Base-by-base conservation (phyloP, 2,888 invertebrate species). In the Cryptocephalus primarius region DNA sequence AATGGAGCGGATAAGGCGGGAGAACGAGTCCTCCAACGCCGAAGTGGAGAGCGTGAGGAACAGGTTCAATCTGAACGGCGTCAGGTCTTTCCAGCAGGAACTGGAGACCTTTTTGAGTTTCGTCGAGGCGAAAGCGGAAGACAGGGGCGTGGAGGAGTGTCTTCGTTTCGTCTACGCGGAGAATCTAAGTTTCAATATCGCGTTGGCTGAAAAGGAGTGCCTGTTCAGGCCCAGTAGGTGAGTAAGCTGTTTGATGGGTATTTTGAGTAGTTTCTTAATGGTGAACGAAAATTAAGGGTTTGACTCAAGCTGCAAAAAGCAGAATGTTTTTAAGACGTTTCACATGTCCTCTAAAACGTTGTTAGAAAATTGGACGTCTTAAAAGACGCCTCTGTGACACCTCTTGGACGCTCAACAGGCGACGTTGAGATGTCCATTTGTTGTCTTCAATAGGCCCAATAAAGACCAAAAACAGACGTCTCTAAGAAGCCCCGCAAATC, bases 1-100 rank as follows among this genome's bases (percentile, higher is more conserved):
- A 6, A 48, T 65, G 36, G 59, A 61, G 13, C 56, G 54, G 41
- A 48, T 67, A 22, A 55, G 60, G 39, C 55, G 54, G 39, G 61
- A 65, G 53, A 63, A 59, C 50, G 47, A 48, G 33, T 48, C 56
- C 44, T 48, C 66, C 33, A 58, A 56, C 48, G 48, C 47, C 6
- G 60, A 60, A 48, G 45, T 60, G 11, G 54, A 58, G 42, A 47
- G 43, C 8, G 51, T 52, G 22, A 52, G 52, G 49, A 48, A 48
- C 31, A 51, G 52, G 42, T 50, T 54, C 32, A 50, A 51, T 45
- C 39, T 47, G 22, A 50, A 48, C 33, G 46, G 48, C 12, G 12
- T 11, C 4, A 36, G 11, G 12, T n/a, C n/a, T 47, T 40, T 32
- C 12, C 33, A 33, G 9, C 12, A 39, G 43, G 33, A 39, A 42